Base-by-base conservation (phyloP, 2,113 vertebrate genomes). In the Aleadryas rufinucha region DNA sequence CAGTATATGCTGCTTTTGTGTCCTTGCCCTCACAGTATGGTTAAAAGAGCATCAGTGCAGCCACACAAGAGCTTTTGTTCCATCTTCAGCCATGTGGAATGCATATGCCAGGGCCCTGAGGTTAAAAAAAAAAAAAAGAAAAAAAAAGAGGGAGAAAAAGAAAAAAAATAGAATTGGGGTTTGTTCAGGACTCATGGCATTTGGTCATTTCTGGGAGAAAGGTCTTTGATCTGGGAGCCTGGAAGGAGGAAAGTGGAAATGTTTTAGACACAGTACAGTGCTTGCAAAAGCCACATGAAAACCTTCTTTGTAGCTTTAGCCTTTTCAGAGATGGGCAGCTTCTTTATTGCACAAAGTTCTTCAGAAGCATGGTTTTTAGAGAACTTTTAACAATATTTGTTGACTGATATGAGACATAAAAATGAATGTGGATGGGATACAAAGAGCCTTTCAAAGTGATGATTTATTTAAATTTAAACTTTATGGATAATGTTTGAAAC, bases 11-110 rank as follows among this genome's bases (percentile, higher is more conserved):
- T 72, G 79, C 52, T 76, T 69, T 83, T 92, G 83, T 74, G 42
- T 90, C 69, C 87, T 90, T 92, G 79, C 89, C 94, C 95, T 97
- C 72, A 27, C 83, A 87, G 66, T 81, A 64, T 69, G 75, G 76
- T 92, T 97, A 89, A 95, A 96, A 95, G 88, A 97, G 94, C 93
- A 91, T 52, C 89, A 91, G 78, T 81, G 63, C 75, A 72, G 87
- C 72, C 88, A 96, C 94, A 97, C 82, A 97, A 97, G 95, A 95
- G 92, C 98, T 98, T 98, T 98, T 98, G 98, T 98, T 98, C 98
- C 94, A 87, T 98, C 98, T 92, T 90, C 98, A 98, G 98, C 98
- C 98, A 99, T 98, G 98, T 99, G 99, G 97, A 98, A 98, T 98
- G 98, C 98, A 98, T 98, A 98, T 99, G 98, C 97, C 98, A 97